These are phyloP conservation scores for Serripes groenlandicus DNA, from an alignment of 2,888 invertebrate species.

Conservation along the genomic window DNA sequence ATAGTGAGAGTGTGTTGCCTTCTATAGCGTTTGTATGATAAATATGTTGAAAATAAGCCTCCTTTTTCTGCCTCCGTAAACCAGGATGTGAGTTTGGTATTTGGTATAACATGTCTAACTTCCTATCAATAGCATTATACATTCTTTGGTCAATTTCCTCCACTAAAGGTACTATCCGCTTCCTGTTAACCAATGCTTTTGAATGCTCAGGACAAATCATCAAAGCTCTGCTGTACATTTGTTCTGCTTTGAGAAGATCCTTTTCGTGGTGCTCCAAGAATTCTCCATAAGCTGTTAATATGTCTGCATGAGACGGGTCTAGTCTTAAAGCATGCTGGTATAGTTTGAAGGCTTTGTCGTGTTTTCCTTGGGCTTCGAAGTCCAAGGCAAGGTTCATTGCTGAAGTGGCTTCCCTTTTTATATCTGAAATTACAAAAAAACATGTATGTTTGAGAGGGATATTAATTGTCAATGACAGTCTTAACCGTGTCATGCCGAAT, in stretches of 20 bases:
- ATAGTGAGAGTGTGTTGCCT: slow-evolving; percentile 98
- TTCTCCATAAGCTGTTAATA: slow-evolving; percentile 96
- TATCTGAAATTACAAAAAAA: slow-evolving; percentile 85
- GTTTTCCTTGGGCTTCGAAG: slow-evolving; percentile 93
- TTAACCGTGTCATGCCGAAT: too few relatives aligned
- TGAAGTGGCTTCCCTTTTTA: slow-evolving; percentile 92
- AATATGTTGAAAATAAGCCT: slow-evolving; percentile 97
- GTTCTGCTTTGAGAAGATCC: slow-evolving; percentile 96
- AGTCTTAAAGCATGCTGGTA: slow-evolving; percentile 95
- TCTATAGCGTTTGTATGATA: slow-evolving; percentile 99
- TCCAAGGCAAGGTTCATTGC: slow-evolving; percentile 94
- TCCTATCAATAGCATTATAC: slow-evolving; percentile 93
- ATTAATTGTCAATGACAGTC: too few relatives aligned
- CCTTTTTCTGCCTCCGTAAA: slow-evolving; percentile 95
- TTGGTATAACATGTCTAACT: slow-evolving; percentile 92
- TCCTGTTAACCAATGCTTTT: slow-evolving; percentile 89
- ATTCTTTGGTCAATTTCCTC: slow-evolving; percentile 94
- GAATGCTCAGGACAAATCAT: slow-evolving; percentile 93
- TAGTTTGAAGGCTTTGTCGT: slow-evolving; percentile 91
- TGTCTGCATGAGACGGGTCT: slow-evolving; percentile 96
- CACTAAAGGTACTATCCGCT: slow-evolving; percentile 94
- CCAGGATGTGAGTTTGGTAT: slow-evolving; percentile 94
- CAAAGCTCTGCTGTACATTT: slow-evolving; percentile 94
- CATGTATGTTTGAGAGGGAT: too few relatives aligned
- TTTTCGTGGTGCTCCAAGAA: slow-evolving; percentile 94